These are phyloP conservation scores for Listronotus oregonensis DNA, from an alignment of 1,140 invertebrate species.

Conservation along the genomic window DNA sequence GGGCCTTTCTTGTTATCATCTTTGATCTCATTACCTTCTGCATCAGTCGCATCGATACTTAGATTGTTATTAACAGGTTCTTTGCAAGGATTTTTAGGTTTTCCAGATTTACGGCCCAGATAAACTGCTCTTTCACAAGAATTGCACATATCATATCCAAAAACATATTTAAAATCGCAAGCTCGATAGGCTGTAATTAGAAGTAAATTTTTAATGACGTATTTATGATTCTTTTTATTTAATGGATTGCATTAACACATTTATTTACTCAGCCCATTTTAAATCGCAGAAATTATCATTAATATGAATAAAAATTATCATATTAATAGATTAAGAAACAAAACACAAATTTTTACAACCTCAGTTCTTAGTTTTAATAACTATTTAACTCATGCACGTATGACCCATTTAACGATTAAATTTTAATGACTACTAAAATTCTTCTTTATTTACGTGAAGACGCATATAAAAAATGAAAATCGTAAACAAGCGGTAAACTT, in stretches of 20 bases:
- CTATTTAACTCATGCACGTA: not conserved
- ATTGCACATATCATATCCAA: not conserved
- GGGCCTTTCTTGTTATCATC: conserved; percentile 15
- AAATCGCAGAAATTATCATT: not conserved
- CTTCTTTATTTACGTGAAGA: conserved; percentile 6
- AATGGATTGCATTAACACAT: conserved; percentile 14
- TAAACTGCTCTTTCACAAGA: not conserved
- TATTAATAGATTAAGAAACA: not conserved
- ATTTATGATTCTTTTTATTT: conserved; percentile 9
- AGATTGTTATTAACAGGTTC: not conserved
- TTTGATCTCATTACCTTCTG: conserved; percentile 15
- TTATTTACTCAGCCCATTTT: not conserved
- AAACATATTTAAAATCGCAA: not conserved
- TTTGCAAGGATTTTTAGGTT: conserved; percentile 3
- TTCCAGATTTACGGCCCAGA: conserved; percentile 1
- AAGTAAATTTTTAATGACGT: conserved; percentile 6
- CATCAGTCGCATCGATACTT: conserved; percentile 2
- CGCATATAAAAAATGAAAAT: conserved; percentile 3
- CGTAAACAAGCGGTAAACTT: too few species aligned
- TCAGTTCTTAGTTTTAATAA: conserved; percentile 1
- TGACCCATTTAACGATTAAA: not conserved
- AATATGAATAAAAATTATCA: not conserved
- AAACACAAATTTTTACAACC: conserved; percentile 2
- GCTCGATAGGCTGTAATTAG: conserved; percentile 2
- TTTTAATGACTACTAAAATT: conserved; percentile 1